Evolutionary conservation across 2,888 invertebrate species (phyloP).

Genomic region (Metalampra italica): DNA sequence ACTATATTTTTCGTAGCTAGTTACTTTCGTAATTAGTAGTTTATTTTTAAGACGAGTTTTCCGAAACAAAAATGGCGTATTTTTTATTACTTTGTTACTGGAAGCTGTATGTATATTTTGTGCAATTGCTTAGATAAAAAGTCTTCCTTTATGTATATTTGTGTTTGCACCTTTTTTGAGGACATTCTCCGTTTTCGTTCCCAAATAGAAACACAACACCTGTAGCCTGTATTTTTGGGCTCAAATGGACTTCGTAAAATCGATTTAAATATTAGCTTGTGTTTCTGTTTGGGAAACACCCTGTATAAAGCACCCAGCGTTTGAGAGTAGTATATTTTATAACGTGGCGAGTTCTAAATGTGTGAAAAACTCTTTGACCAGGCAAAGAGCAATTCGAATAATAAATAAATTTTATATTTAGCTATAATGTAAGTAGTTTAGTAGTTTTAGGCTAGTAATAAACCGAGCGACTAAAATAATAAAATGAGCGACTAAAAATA

Average conservation of each 20-base stretch:
- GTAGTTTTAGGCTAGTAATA: too few species aligned
- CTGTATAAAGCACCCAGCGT: conserved; percentile 40
- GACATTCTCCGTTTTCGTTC: conserved; percentile 32
- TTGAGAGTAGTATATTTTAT: conserved; percentile 15
- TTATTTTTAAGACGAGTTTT: too few species aligned
- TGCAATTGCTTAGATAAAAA: conserved; percentile 11
- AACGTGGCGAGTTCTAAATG: conserved; percentile 47
- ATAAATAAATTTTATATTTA: not conserved
- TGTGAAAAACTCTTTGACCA: conserved; percentile 11
- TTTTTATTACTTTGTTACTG: not conserved
- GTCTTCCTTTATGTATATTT: conserved; percentile 23
- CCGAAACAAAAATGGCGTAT: too few species aligned
- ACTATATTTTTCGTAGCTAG: too few species aligned
- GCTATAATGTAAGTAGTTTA: not conserved
- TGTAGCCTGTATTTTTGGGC: not conserved
- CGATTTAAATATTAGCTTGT: not conserved
- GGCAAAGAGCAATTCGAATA: conserved; percentile 12
- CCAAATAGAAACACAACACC: not conserved
- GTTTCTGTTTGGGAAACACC: not conserved
- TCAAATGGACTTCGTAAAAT: not conserved
- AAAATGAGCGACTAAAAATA: too few species aligned
- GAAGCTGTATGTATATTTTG: conserved; percentile 21
- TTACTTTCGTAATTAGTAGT: too few species aligned
- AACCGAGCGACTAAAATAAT: too few species aligned
- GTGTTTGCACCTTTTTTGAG: conserved; percentile 29